A percentile compares a stretch with the other conserved stretches of the same genome.
phyloP scores from a whole-genome alignment of 92 coral and sea anemone species.

The Parazoanthus atlanticus region DNA sequence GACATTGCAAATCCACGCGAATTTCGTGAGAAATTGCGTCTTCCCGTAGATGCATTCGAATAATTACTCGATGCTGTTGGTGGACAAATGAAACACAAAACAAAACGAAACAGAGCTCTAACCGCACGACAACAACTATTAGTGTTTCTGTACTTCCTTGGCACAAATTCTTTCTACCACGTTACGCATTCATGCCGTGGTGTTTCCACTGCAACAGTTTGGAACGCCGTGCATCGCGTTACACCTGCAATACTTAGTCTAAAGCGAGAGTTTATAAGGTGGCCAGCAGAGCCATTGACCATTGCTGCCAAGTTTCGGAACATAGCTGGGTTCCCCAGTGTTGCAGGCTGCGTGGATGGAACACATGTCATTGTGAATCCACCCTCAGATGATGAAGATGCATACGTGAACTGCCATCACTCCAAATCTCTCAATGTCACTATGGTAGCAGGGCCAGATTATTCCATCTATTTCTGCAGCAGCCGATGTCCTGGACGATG shows the following conservation, averaged over 20 bases:
- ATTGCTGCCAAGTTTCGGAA: conserved; percentile 11
- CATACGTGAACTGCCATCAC: conserved; percentile 49
- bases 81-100: no score
- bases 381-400: conserved; percentile 27
- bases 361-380: conserved; percentile 38
- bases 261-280: conserved; percentile 32
- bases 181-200: conserved; percentile 52
- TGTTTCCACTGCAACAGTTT: conserved; percentile 39
- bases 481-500: conserved; percentile 43
- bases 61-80: no score
- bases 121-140: no score
- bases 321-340: conserved; percentile 43
- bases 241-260: conserved; percentile 42
- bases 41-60: no score
- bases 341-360: conserved; percentile 37
- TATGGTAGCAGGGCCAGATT: conserved; percentile 45
- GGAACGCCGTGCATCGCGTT: conserved; percentile 40
- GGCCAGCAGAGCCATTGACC: conserved; percentile 24
- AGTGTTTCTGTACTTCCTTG: no score
- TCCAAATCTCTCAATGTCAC: conserved; percentile 44
- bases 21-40: no score
- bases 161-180: conserved; percentile 37
- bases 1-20: no score
- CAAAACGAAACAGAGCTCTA: no score
- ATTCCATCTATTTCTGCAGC: conserved; percentile 38